Conservation (phyloP, 2,888 invertebrate species). For the Helleia helle region DNA sequence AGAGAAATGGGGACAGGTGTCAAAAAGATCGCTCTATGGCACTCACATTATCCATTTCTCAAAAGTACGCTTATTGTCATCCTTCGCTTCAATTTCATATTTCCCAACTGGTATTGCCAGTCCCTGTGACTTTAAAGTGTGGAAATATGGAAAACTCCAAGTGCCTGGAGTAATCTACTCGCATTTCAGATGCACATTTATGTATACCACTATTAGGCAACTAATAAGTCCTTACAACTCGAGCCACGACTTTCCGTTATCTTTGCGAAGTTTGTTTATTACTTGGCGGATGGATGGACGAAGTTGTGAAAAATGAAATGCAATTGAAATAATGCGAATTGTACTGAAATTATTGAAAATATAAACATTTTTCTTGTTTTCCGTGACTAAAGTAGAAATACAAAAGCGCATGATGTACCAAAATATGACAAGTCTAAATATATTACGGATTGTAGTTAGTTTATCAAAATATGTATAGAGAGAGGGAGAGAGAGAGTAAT, state of each 20-base stretch:
- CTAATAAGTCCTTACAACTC: neutral
- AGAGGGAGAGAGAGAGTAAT: no score
- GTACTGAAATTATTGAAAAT: no score
- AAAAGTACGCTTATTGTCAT: neutral
- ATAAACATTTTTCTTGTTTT: no score
- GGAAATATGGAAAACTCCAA: neutral
- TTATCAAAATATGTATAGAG: no score
- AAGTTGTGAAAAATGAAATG: neutral
- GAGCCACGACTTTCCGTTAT: neutral
- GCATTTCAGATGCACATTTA: neutral
- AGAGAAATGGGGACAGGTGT: no score
- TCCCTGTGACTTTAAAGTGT: neutral
- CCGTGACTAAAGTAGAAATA: no score
- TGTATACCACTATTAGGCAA: neutral
- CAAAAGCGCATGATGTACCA: no score
- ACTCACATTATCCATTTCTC: no score
- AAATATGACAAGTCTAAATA: no score
- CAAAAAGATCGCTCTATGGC: neutral
- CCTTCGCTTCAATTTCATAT: neutral
- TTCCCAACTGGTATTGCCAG: neutral
- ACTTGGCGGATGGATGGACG: neutral
- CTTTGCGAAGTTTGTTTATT: neutral
- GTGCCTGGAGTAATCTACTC: neutral
- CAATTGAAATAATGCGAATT: no score
- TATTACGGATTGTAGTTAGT: no score